These are phyloP conservation scores for Drosophila guanche DNA, from an alignment of 1,140 invertebrate genomes.

Conservation along the genomic window DNA sequence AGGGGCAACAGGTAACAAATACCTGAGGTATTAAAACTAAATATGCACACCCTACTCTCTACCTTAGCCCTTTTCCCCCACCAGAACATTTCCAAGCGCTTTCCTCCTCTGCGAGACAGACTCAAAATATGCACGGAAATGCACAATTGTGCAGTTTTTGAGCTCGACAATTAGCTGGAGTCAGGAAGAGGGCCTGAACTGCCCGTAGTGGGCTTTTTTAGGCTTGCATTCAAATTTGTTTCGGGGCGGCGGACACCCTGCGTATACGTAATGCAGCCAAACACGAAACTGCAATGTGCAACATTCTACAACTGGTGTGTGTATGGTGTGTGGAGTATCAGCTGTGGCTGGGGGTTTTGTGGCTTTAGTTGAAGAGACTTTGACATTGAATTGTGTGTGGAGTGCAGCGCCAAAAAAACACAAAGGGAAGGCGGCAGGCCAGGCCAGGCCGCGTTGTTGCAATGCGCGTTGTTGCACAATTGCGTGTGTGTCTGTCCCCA, in stretches of 20 bases:
- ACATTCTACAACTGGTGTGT: conserved; percentile 3
- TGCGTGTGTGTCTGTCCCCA: conserved; percentile 71
- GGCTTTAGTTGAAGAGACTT: conserved; percentile 55
- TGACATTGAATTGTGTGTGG: conserved; percentile 75
- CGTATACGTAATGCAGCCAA: conserved; percentile 70
- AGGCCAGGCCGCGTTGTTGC: conserved; percentile 8
- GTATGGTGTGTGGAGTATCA: conserved; percentile 24
- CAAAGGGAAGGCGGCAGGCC: conserved; percentile 29
- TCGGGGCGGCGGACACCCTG: conserved; percentile 42
- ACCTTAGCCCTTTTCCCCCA: not conserved
- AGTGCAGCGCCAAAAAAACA: conserved; percentile 23
- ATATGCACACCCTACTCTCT: conserved; percentile 63
- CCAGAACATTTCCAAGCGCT: conserved; percentile 10
- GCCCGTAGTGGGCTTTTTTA: conserved; percentile 46
- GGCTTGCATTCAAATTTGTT: conserved; percentile 73
- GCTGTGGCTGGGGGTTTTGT: conserved; percentile 9
- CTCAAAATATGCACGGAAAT: conserved; percentile 82
- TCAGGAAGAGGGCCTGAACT: conserved; percentile 29
- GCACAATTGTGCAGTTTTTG: conserved; percentile 82
- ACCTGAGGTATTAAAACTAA: conserved; percentile 80
- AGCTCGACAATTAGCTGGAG: conserved; percentile 79
- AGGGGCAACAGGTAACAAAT: conserved; percentile 78
- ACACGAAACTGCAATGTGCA: conserved; percentile 42
- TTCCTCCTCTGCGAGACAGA: conserved; percentile 20
- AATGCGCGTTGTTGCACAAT: conserved; percentile 76